phyloP scores from a whole-genome alignment of 2,797 vertebrate genomes.

The Sebastolobus altivelis region DNA sequence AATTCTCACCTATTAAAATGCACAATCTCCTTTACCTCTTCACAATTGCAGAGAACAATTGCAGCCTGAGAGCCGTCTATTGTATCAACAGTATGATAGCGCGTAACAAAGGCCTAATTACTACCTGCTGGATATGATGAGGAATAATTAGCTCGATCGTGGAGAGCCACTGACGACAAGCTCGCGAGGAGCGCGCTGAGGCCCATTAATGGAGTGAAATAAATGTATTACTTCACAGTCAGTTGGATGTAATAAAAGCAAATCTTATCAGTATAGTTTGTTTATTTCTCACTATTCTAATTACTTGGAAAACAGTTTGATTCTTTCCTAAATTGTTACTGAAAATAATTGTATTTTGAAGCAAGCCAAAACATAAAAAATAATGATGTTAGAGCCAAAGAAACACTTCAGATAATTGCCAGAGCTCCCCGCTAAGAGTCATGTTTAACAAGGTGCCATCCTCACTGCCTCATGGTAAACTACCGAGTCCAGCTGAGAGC shows the following conservation, averaged over 20 bases:
- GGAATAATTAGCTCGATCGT: conserved; percentile 81
- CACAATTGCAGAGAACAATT: conserved; percentile 73
- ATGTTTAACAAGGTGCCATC: conserved; percentile 49
- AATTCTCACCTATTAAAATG: conserved; percentile 80
- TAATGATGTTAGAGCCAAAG: not conserved
- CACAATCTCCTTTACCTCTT: conserved; percentile 77
- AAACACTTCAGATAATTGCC: conserved; percentile 14
- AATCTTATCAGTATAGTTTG: conserved; percentile 34
- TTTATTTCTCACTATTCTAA: conserved; percentile 38
- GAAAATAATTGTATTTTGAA: not conserved
- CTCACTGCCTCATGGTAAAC: conserved; percentile 14
- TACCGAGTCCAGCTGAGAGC: conserved; percentile 30
- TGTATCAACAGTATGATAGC: conserved; percentile 83
- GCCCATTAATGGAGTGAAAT: conserved; percentile 66
- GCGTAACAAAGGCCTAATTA: conserved; percentile 85
- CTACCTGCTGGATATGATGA: conserved; percentile 85
- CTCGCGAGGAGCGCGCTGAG: conserved; percentile 51
- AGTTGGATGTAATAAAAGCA: conserved; percentile 45
- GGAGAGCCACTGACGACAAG: conserved; percentile 74
- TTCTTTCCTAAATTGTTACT: conserved; percentile 1
- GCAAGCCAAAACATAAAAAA: not conserved
- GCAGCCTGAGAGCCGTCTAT: conserved; percentile 80
- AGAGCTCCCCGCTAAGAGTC: not conserved
- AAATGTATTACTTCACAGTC: conserved; percentile 52
- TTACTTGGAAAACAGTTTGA: conserved; percentile 16